Evolutionary conservation across 2,113 vertebrate genomes (phyloP).

Genomic region (Semnopithecus entellus): DNA sequence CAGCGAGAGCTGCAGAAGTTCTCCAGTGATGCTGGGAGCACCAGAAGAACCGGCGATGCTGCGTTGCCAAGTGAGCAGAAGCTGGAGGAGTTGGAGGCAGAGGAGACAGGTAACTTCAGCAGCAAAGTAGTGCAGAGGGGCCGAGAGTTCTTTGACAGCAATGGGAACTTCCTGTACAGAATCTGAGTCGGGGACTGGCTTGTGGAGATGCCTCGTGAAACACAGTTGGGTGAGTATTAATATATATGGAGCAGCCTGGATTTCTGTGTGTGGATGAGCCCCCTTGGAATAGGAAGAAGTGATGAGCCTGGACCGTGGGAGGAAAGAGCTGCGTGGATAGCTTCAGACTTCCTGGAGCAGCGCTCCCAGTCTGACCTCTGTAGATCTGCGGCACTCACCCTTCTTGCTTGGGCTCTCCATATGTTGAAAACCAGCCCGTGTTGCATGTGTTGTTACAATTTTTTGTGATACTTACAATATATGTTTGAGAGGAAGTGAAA

Average conservation of each 20-base stretch:
- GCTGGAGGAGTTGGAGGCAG: constrained; percentile 68
- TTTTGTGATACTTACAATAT: not conserved
- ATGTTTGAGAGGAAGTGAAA: not conserved
- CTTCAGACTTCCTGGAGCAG: not conserved
- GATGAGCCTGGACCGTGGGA: not conserved
- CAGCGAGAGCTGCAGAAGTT: constrained; percentile 54
- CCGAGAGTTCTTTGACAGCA: no score
- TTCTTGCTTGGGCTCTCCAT: not conserved
- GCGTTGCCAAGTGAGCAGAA: constrained; percentile 68
- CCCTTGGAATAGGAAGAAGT: not conserved
- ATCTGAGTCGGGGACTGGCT: no score
- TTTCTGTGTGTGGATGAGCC: no score
- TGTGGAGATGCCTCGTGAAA: no score
- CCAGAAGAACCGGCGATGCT: not conserved
- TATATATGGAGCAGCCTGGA: no score
- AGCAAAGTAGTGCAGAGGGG: no score
- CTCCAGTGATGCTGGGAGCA: no score
- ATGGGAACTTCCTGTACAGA: no score
- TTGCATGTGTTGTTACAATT: not conserved
- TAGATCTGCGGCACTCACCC: not conserved
- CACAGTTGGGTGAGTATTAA: no score
- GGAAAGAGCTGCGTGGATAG: not conserved
- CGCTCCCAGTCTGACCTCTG: not conserved
- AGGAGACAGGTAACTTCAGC: constrained; percentile 36
- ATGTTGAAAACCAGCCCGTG: not conserved